Base-by-base conservation (phyloP, 2,113 vertebrate species). In the Pterocles burchelli region DNA sequence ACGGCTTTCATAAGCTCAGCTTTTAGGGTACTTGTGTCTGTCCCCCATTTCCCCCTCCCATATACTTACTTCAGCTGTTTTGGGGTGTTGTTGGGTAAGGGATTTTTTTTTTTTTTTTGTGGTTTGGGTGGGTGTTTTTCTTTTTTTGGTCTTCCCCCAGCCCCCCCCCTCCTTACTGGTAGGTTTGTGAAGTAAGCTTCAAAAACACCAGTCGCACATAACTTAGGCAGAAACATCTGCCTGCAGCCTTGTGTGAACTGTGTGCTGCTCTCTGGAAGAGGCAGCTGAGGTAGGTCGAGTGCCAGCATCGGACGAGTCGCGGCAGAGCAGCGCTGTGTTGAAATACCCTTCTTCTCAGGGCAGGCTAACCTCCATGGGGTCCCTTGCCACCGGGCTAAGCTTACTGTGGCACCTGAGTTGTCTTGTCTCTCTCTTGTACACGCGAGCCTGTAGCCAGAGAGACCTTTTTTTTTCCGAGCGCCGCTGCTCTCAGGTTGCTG, bases 221-320 rank as follows among this genome's bases (percentile, higher is more conserved):
- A n/a, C 7, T 62, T n/a, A 9, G 10, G 46, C 59, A 71, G 38
- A 41, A 21, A 10, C 14, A 6, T 19, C 26, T 77, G 14, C 38
- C 41, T n/a, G 31, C 13, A 6, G 36, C 46, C 51, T 33, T 33
- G 7, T 31, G 5, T n/a, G 31, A 36, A 13, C 51, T 67, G 51
- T 11, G 5, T 17, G 2, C 38, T 18, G 7, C 1, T 1, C 12
- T 67, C 14, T 54, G 26, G 24, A 59, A 51, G 28, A 80, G 43
- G n/a, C 9, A 8, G 18, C 75, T 31, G 46, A 17, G 18, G 4
- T 33, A 26, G 26, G 7, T 36, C 29, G 51, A 66, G n/a, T 2
- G 2, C 41, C 38, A n/a, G 46, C 36, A 16, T 26, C 0, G 0
- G 34, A 11, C 1, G 3, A 63, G 36, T 41, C 3, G 0, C 1